These are phyloP conservation scores for Gasterosteus nipponicus DNA, from an alignment of 2,113 vertebrate species.

Conservation along the genomic window DNA sequence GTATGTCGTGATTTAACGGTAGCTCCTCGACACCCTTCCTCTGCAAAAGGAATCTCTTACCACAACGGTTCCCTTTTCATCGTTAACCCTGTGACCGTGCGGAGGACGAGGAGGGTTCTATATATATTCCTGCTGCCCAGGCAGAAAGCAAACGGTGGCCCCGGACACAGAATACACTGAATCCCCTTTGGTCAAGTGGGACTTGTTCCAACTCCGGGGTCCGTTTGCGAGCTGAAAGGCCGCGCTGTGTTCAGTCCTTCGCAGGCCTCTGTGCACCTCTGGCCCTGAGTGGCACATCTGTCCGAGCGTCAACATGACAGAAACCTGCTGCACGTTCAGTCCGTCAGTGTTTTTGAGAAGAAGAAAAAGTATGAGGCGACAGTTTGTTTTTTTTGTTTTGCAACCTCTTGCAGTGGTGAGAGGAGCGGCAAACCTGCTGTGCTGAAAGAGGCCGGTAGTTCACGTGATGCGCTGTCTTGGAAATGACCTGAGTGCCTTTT, in stretches of 20 bases:
- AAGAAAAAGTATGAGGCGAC: not conserved
- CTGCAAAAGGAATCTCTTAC: slow-evolving; percentile 31
- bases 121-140: slow-evolving; percentile 43
- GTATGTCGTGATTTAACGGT: slow-evolving; percentile 55
- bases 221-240: slow-evolving; percentile 41
- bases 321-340: slow-evolving; percentile 19
- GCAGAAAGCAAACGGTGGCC: slow-evolving; percentile 15
- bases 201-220: slow-evolving; percentile 23
- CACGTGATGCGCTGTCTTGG: not conserved
- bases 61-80: slow-evolving; percentile 17
- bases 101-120: slow-evolving; percentile 11
- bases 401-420: not conserved
- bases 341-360: not conserved
- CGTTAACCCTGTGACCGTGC: slow-evolving; percentile 16
- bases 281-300: slow-evolving; percentile 26
- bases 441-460: not conserved
- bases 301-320: slow-evolving; percentile 1
- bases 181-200: not conserved
- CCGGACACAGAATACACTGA: slow-evolving; percentile 9
- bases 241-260: slow-evolving; percentile 25
- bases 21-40: slow-evolving; percentile 44
- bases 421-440: not conserved
- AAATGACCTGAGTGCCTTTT: slow-evolving; percentile 56
- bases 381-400: slow-evolving; percentile 58
- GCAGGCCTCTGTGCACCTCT: not conserved